Evolutionary conservation across 2,113 vertebrate genomes (phyloP).

Genomic region (Vireo altiloquus): DNA sequence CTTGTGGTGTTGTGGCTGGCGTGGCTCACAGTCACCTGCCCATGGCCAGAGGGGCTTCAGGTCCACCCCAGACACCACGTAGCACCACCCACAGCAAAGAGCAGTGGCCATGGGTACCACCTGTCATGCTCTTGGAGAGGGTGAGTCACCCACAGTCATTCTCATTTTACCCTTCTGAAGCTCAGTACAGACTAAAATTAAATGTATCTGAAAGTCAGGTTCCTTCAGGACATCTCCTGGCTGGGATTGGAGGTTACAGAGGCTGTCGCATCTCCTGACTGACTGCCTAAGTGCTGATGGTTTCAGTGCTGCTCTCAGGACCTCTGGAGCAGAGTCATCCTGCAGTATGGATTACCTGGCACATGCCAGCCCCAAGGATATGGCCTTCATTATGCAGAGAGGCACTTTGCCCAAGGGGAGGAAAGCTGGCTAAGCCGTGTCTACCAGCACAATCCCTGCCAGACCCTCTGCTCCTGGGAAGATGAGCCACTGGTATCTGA

Average conservation of each 20-base stretch:
- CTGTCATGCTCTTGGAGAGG: rapidly evolving
- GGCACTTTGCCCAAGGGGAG: neutral
- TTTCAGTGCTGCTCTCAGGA: neutral
- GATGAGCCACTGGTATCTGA: neutral
- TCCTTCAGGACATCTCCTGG: neutral
- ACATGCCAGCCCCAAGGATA: neutral
- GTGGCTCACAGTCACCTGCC: neutral
- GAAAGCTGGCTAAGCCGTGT: neutral
- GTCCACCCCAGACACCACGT: rapidly evolving
- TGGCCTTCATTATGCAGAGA: neutral
- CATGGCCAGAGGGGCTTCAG: neutral
- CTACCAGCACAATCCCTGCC: neutral
- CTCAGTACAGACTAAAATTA: neutral
- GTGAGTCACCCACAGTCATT: neutral
- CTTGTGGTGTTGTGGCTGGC: rapidly evolving
- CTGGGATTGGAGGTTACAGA: neutral
- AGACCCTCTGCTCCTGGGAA: neutral
- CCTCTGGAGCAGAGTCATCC: neutral
- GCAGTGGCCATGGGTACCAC: neutral
- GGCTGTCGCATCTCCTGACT: neutral
- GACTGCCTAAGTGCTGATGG: neutral
- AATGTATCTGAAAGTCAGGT: neutral
- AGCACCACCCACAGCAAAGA: neutral
- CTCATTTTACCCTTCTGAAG: neutral
- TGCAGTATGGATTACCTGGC: neutral